phyloP scores from a whole-genome alignment of 2,797 vertebrate species.

The Acanthiza pusilla region DNA sequence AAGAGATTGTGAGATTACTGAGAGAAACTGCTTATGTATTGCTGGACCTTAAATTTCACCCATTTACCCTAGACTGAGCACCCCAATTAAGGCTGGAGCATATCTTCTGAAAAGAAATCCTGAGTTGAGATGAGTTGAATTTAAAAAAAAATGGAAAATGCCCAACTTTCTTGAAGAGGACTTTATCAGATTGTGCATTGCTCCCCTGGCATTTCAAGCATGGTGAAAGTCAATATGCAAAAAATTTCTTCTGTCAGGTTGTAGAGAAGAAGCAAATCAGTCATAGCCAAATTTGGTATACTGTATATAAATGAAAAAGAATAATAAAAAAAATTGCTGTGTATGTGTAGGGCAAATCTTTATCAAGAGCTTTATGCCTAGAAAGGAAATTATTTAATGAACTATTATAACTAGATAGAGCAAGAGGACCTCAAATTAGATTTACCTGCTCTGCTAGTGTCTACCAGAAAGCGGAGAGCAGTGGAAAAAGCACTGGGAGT shows the following conservation, averaged over 20 bases:
- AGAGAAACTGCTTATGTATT: slow-evolving; percentile 17
- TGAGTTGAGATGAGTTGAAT: slow-evolving; percentile 16
- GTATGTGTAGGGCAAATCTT: not conserved
- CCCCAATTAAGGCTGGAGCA: slow-evolving; percentile 27
- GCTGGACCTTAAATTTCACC: slow-evolving; percentile 44
- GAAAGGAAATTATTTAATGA: not conserved
- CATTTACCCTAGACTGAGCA: slow-evolving; percentile 20
- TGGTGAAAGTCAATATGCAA: not conserved
- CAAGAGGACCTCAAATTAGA: not conserved
- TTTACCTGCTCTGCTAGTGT: not conserved
- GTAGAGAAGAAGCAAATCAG: not conserved
- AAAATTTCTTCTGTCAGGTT: not conserved
- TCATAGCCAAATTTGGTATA: not conserved
- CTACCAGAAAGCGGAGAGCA: not conserved
- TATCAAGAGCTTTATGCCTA: not conserved
- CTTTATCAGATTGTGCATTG: slow-evolving; percentile 5
- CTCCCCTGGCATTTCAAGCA: not conserved
- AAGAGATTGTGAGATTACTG: slow-evolving; percentile 44
- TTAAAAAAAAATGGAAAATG: slow-evolving; percentile 1
- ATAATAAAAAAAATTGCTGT: not conserved
- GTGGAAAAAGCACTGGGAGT: not conserved
- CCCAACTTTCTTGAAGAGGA: not conserved
- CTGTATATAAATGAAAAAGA: not conserved
- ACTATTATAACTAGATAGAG: not conserved
- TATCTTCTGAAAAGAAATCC: slow-evolving; percentile 22